phyloP scores from a whole-genome alignment of 2,888 invertebrate genomes.

The Epirrhoe alternata region DNA sequence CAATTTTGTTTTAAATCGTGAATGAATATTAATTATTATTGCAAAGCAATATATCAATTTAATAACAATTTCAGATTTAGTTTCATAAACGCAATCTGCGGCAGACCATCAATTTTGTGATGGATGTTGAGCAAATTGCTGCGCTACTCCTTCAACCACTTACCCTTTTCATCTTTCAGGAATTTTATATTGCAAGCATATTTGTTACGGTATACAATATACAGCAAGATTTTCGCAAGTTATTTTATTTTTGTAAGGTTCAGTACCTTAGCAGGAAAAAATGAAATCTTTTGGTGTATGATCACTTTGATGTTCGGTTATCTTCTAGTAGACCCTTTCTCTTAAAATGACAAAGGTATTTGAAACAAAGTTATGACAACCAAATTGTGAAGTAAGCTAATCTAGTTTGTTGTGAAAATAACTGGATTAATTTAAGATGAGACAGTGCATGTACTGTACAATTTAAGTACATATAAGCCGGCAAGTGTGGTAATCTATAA shows the following conservation, averaged over 20 bases:
- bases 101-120: constrained; percentile 15
- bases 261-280: background rate
- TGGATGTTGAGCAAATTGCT: constrained; percentile 15
- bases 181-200: background rate
- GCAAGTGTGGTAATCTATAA: no score
- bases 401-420: no score
- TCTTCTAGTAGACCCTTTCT: no score
- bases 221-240: background rate
- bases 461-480: no score
- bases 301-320: no score
- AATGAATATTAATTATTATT: background rate
- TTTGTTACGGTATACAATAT: background rate
- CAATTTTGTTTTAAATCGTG: constrained; percentile 9
- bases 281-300: background rate
- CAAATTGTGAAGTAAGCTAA: no score
- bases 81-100: constrained; percentile 2
- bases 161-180: constrained; percentile 6
- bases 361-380: no score
- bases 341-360: no score
- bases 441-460: no score
- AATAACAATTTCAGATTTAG: background rate
- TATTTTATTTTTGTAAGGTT: background rate
- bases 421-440: no score
- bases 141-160: constrained; percentile 8
- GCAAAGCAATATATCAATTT: background rate